A percentile compares a stretch with the other conserved stretches of the same genome.
phyloP scores from a whole-genome alignment of 2,888 invertebrate genomes.

The Cacoxenus indagator region DNA sequence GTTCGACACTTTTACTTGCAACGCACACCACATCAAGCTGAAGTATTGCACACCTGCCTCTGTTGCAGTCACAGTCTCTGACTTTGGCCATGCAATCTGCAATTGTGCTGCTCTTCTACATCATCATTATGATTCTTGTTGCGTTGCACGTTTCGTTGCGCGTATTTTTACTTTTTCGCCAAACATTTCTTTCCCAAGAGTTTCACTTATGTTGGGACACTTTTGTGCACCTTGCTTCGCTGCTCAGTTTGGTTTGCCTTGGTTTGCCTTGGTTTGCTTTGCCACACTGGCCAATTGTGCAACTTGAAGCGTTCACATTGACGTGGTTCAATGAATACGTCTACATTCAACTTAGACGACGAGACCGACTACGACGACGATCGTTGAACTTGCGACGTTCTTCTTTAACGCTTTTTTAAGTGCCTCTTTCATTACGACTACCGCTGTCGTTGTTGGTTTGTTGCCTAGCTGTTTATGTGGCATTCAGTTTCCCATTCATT shows the following conservation, averaged over 20 bases:
- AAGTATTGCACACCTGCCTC: neutral
- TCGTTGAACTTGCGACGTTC: neutral
- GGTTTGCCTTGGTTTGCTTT: too few species aligned
- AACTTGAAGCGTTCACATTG: too few species aligned
- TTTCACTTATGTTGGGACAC: conserved; percentile 21
- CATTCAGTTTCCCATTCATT: neutral
- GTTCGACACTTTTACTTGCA: conserved; percentile 31
- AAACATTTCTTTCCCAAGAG: conserved; percentile 16
- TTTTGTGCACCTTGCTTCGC: conserved; percentile 15
- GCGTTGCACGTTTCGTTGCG: neutral
- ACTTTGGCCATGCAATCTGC: too few species aligned
- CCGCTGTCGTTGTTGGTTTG: neutral
- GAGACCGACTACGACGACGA: neutral
- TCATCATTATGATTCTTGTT: neutral
- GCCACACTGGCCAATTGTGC: too few species aligned
- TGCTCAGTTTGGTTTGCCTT: too few species aligned
- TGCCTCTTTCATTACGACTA: neutral
- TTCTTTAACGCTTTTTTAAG: neutral
- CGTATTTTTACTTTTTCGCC: conserved; percentile 7
- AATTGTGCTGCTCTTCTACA: too few species aligned
- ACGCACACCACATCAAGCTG: neutral
- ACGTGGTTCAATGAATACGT: conserved; percentile 6
- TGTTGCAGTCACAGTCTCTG: neutral
- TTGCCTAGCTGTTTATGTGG: neutral
- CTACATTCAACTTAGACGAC: neutral